phyloP scores from a whole-genome alignment of 2,797 vertebrate species.

The Pseudochirops cupreus region DNA sequence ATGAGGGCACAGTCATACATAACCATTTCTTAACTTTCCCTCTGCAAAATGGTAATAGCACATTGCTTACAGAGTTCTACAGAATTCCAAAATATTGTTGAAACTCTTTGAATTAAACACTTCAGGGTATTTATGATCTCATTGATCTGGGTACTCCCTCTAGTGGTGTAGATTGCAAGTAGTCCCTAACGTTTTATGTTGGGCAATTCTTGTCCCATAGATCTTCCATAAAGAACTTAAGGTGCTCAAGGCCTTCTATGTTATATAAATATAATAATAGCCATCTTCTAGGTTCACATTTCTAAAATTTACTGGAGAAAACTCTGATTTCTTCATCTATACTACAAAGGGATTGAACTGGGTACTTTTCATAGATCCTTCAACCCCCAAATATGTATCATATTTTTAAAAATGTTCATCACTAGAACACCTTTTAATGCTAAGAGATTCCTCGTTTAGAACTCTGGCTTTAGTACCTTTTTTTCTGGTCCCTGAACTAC shows the following conservation, averaged over 20 bases:
- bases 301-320: conserved; percentile 18
- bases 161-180: not conserved
- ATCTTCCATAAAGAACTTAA: not conserved
- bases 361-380: not conserved
- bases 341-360: not conserved
- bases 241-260: not conserved
- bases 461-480: not conserved
- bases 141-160: not conserved
- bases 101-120: conserved; percentile 26
- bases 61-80: conserved; percentile 33
- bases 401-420: not conserved
- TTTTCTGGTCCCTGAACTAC: not conserved
- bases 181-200: not conserved
- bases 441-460: not conserved
- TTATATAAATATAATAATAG: conserved; percentile 16
- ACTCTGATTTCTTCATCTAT: not conserved
- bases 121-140: not conserved
- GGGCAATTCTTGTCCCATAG: not conserved
- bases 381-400: not conserved
- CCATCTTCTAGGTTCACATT: conserved; percentile 24
- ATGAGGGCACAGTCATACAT: conserved; percentile 15
- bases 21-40: conserved; percentile 30
- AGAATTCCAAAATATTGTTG: conserved; percentile 12
- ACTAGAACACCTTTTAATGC: not conserved
- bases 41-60: conserved; percentile 35